These are phyloP conservation scores for Leptogaster cylindrica DNA, from an alignment of 2,888 invertebrate species.

Conservation along the genomic window DNA sequence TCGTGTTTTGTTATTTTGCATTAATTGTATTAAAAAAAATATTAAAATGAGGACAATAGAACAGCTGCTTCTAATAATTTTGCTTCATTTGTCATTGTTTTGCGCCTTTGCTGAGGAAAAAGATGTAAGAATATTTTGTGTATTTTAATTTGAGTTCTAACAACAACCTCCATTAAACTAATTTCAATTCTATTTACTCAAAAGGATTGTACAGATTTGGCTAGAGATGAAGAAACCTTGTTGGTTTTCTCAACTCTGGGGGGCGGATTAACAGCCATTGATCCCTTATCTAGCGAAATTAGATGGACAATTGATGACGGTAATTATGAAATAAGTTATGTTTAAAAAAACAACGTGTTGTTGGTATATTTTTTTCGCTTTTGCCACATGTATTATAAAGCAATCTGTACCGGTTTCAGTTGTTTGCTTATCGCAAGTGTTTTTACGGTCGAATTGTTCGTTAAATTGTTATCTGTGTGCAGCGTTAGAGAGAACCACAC, in stretches of 20 bases:
- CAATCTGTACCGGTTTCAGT: neutral
- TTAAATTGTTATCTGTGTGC: constrained; percentile 6
- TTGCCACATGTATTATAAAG: neutral
- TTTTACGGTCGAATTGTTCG: constrained; percentile 11
- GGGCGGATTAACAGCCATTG: constrained; percentile 90
- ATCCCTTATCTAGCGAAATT: constrained; percentile 81
- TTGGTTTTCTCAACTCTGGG: constrained; percentile 92
- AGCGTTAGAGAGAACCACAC: no score
- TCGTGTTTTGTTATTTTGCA: no score
- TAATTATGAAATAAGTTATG: constrained; percentile 58
- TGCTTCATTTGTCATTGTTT: no score
- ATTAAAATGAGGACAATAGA: no score
- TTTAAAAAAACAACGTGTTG: neutral
- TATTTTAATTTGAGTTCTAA: no score
- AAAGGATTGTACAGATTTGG: constrained; percentile 71
- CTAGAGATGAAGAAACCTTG: constrained; percentile 74
- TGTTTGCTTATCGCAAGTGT: constrained; percentile 37
- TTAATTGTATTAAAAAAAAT: no score
- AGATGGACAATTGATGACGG: constrained; percentile 93
- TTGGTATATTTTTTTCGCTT: no score
- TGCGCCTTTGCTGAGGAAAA: no score
- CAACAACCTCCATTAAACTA: no score
- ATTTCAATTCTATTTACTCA: no score
- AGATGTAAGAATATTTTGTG: no score
- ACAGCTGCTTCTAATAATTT: no score